phyloP scores from a whole-genome alignment of 2,888 invertebrate genomes.

The Mesorhabditis sp. region DNA sequence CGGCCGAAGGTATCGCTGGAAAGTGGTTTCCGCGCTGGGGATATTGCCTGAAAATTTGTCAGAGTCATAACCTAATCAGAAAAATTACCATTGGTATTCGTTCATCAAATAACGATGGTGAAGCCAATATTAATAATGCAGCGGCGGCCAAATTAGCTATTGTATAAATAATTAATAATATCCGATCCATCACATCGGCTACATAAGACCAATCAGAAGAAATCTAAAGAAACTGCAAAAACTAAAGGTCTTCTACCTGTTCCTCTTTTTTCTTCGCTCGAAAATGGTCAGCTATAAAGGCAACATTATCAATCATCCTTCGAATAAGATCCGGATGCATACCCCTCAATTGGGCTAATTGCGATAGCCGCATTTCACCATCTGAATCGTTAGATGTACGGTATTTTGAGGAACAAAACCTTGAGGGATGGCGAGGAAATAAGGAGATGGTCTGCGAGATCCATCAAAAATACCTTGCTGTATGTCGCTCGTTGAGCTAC shows the following conservation, averaged over 20 bases:
- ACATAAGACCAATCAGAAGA: constrained; percentile 57
- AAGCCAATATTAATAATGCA: constrained; percentile 42
- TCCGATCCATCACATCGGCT: constrained; percentile 55
- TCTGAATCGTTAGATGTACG: not conserved
- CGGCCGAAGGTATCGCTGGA: constrained; percentile 42
- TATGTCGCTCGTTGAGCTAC: constrained; percentile 16
- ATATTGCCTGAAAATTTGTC: constrained; percentile 16
- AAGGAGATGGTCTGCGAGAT: constrained; percentile 51
- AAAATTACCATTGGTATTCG: constrained; percentile 33
- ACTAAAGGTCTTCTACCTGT: constrained; percentile 29
- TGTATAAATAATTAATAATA: constrained; percentile 52
- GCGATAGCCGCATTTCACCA: constrained; percentile 40
- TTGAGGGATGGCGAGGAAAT: constrained; percentile 38
- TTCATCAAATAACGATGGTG: constrained; percentile 46
- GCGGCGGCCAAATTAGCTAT: constrained; percentile 47
- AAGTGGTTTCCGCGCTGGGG: constrained; percentile 20
- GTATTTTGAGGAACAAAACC: not conserved
- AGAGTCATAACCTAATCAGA: not conserved
- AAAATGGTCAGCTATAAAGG: constrained; percentile 56
- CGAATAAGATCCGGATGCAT: constrained; percentile 56
- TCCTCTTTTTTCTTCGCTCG: constrained; percentile 50
- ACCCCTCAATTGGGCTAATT: constrained; percentile 49
- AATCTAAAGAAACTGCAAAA: constrained; percentile 26
- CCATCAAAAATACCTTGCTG: not conserved
- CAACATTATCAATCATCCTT: constrained; percentile 57